These are phyloP conservation scores for Pogonocherus hispidulus DNA, from an alignment of 2,888 invertebrate species.

Conservation along the genomic window DNA sequence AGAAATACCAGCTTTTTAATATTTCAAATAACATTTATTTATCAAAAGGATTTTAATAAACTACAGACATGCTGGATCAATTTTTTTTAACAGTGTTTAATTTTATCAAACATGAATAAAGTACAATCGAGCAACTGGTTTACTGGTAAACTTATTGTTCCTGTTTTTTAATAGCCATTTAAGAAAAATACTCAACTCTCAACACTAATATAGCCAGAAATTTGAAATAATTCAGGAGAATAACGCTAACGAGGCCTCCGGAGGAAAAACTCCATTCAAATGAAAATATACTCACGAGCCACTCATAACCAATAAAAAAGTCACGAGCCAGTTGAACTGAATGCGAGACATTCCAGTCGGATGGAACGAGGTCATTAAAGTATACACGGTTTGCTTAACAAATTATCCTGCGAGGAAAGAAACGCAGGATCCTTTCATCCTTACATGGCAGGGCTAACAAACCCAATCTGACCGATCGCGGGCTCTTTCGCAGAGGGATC, in stretches of 20 bases:
- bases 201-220: no score
- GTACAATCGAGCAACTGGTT: no score
- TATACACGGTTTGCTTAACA: constrained; percentile 51
- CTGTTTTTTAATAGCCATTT: no score
- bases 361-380: constrained; percentile 53
- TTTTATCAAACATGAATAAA: no score
- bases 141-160: no score
- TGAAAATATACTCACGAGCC: neutral
- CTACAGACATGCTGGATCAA: no score
- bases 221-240: neutral
- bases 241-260: neutral
- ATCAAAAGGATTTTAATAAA: no score
- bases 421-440: constrained; percentile 55
- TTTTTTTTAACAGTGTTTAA: no score
- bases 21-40: no score
- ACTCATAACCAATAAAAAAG: neutral
- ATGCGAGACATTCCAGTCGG: no score
- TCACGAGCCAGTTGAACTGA: neutral
- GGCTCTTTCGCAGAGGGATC: constrained; percentile 4
- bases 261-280: neutral
- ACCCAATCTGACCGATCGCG: constrained; percentile 63
- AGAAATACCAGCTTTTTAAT: no score
- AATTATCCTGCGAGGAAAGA: constrained; percentile 42
- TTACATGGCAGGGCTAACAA: constrained; percentile 62
- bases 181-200: no score